These are phyloP conservation scores for Aproaerema taeniolella DNA, from an alignment of 2,888 invertebrate genomes.

Conservation along the genomic window DNA sequence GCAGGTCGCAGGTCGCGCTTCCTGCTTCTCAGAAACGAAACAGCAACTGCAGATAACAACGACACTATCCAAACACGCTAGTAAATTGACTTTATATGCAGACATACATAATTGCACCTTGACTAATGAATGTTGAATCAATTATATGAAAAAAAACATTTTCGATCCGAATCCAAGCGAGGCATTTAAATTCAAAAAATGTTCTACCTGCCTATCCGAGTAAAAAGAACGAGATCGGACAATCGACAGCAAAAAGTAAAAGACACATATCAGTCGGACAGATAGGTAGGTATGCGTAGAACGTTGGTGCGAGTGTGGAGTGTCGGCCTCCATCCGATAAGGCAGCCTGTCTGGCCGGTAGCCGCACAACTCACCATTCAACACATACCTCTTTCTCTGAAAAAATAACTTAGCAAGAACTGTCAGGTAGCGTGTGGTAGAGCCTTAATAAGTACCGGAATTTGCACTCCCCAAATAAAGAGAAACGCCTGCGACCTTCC, in stretches of 20 bases:
- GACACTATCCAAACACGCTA: neutral
- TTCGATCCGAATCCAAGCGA: too few species aligned
- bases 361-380: conserved; percentile 37
- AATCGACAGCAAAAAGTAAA: conserved; percentile 32
- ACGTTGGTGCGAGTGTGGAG: conserved; percentile 33
- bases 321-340: conserved; percentile 53
- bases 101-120: neutral
- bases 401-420: conserved; percentile 31
- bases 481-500: neutral
- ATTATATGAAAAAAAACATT: neutral
- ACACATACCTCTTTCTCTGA: conserved; percentile 41
- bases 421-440: conserved; percentile 7
- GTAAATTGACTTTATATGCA: neutral
- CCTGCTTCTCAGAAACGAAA: conserved; percentile 22
- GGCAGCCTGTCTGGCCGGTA: conserved; percentile 51
- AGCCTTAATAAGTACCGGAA: conserved; percentile 5
- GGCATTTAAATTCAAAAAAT: neutral
- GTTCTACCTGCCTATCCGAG: conserved; percentile 6
- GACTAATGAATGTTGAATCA: neutral
- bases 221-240: conserved; percentile 15
- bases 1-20: conserved; percentile 41
- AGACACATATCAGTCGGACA: conserved; percentile 28
- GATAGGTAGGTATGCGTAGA: conserved; percentile 30
- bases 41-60: conserved; percentile 16
- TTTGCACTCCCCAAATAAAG: conserved; percentile 3